Base-by-base conservation (phyloP, 2,113 vertebrate genomes). In the Corvus cornix region DNA sequence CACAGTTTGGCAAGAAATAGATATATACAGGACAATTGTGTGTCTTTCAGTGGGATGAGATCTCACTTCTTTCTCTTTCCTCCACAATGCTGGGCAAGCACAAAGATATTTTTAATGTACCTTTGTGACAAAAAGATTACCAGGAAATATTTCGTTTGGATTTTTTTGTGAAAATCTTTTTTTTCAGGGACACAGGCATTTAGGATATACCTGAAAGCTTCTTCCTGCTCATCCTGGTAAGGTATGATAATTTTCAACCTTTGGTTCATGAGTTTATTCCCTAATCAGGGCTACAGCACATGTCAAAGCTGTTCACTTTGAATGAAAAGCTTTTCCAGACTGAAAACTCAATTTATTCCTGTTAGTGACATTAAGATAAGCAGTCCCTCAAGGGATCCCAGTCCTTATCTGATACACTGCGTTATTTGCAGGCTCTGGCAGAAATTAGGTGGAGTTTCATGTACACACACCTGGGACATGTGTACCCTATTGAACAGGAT, bases 311-410 rank as follows among this genome's bases (percentile, higher is more conserved):
- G 44, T 46, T 94, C 63, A 14, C 52, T 93, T 95, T 89, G 83
- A 93, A 95, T 82, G 66, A 92, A 96, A 95, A 70, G 90, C 86
- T 84, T 79, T 94, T 82, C 83, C 46, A 76, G 87, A 39, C 86
- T 94, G 92, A 94, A 96, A 95, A 92, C 88, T 96, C 90, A 93
- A 94, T 87, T 93, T 94, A 79, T n/a, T 62, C 41, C 86, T 69
- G 77, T 69, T 68, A 84, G 92, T 60, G 62, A 79, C 92, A 92
- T 79, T 87, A 87, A 93, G 96, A 96, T 93, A 97, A 93, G 90
- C 64, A 89, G 33, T 39, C 26, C 60, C 90, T 86, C 73, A 60
- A 90, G 92, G 79, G n/a, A 43, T 51, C 48, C 59, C 72, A 44
- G 75, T 86, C 55, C 64, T 96, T 96, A 95, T 91, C 96, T 84